Percentiles rank a stretch among this genome's conserved stretches.
Conservation (phyloP, 2,113 vertebrate species). For the Macaca mulatta region DNA sequence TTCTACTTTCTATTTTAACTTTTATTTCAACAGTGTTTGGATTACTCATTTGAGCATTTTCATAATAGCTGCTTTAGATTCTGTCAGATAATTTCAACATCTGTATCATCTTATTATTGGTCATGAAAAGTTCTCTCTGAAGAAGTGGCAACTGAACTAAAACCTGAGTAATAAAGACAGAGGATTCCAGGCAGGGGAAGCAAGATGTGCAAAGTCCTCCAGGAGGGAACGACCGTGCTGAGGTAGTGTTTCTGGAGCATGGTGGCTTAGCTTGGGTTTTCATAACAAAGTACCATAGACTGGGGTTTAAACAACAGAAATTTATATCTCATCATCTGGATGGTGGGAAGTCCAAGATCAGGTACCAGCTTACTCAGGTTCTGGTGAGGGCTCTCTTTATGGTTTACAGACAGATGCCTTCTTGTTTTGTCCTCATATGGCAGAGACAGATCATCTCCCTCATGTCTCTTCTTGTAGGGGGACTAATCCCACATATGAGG, state of each 20-base stretch:
- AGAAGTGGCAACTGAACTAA: neutral
- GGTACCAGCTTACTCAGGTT: neutral
- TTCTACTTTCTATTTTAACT: neutral
- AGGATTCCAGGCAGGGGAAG: neutral
- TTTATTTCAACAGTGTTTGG: neutral
- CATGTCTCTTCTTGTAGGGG: neutral
- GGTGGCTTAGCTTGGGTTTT: neutral
- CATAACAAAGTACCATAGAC: neutral
- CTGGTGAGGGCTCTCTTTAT: neutral
- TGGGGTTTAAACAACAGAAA: neutral
- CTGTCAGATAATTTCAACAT: neutral
- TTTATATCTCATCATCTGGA: neutral
- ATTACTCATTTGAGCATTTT: neutral
- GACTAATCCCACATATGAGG: neutral
- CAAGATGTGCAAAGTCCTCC: neutral
- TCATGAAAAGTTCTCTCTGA: neutral
- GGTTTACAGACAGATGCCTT: neutral
- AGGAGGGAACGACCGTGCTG: neutral
- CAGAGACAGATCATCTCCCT: neutral
- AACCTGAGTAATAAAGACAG: neutral
- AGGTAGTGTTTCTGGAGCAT: neutral
- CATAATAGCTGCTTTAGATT: neutral
- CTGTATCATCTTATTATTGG: neutral
- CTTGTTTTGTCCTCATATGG: neutral
- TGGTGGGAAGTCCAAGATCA: neutral